A percentile compares a stretch with the other conserved stretches of the same genome.
Evolutionary conservation across 2,888 invertebrate species (phyloP).

Genomic region (Gortyna flavago): DNA sequence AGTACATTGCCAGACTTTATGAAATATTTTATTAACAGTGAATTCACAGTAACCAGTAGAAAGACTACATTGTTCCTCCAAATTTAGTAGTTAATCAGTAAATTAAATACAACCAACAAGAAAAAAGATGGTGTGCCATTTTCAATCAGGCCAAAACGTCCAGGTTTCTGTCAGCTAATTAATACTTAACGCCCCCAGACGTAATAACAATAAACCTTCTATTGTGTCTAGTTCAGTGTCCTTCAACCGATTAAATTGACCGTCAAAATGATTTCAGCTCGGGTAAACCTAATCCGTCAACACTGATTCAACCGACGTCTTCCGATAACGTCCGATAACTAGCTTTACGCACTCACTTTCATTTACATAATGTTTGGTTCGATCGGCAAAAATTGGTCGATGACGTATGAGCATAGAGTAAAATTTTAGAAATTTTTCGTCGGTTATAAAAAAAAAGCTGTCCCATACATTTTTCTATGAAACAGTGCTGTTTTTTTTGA

Average conservation of each 20-base stretch:
- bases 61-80: not conserved
- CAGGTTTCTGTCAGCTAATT: no score
- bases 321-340: not conserved
- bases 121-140: not conserved
- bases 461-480: no score
- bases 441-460: no score
- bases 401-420: not conserved
- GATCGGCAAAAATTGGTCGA: not conserved
- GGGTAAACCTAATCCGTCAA: not conserved
- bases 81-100: not conserved
- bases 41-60: constrained; percentile 1
- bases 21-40: constrained; percentile 9
- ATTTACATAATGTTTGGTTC: not conserved
- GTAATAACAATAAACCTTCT: not conserved
- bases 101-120: not conserved
- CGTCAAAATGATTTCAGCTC: not conserved
- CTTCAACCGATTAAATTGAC: not conserved
- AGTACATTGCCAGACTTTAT: not conserved
- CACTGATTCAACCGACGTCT: not conserved
- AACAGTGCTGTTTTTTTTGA: no score
- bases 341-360: not conserved
- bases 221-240: not conserved
- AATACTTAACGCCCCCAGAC: not conserved
- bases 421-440: no score
- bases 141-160: not conserved